Evolutionary conservation across 2,888 invertebrate species (phyloP), one percentile per base, ranked within the genome.

Genomic region (Agrotis clavis): DNA sequence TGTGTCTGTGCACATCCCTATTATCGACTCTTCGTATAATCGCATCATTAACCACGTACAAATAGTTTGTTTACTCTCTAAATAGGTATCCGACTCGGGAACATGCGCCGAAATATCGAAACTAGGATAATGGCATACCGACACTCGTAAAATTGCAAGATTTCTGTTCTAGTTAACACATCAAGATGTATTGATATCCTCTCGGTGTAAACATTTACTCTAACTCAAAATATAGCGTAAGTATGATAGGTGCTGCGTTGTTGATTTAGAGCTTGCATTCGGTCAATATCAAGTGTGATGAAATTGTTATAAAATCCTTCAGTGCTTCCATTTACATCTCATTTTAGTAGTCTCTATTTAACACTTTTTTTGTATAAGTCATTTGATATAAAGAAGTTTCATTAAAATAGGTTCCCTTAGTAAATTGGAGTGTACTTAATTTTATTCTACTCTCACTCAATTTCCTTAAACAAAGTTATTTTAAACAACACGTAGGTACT

Each of bases 121-220:
- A 87, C 88, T 89, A 78, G 88, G 83, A 86, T 90, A 89, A 81
- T 86, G 79, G 86, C 77, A 86, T 80, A 85, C 87, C 86, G 78
- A 87, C 73, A 81, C 81, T 88, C 89, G 87, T 90, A 89, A 90
- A 90, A 86, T 84, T 79, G 64, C 77, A 83, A 80, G 86, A 88
- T 87, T 87, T 86, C 89, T 88, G 86, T 86, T 89, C 85, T 87
- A 89, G 88, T 90, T 89, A 90, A 91, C 86, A 88, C 73, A 77
- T 79, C 77, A 65, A 76, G 73, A 60, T 78, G 81, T 85, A 88
- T 83, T 86, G 86, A 87, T 87, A 77, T 77, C 35, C 68, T 62
- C 21, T 45, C 19, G 19, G 59, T 60, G 71, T 70, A 71, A 69
- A 80, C 45, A 75, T 83, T 83, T 74, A 74, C 53, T 66, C 19